These are phyloP conservation scores for Pseudomyrmex dendroicus DNA, from an alignment of 1,140 invertebrate genomes.

Conservation along the genomic window DNA sequence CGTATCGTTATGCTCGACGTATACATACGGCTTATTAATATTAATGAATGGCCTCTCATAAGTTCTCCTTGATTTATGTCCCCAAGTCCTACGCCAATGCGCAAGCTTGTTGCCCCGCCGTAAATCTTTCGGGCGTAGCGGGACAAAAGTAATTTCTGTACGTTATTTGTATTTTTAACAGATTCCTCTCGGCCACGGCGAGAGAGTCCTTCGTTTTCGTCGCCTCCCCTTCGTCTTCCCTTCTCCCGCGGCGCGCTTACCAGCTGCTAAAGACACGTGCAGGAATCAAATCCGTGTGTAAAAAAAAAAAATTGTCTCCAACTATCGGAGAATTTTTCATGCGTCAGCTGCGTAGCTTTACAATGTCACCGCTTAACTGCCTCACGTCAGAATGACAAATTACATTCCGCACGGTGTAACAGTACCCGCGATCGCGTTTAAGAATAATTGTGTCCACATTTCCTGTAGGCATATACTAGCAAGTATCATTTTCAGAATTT, in stretches of 20 bases:
- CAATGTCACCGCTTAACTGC: not conserved
- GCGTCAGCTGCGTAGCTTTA: not conserved
- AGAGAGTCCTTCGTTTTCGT: slow-evolving; percentile 61
- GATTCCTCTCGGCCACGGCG: slow-evolving; percentile 55
- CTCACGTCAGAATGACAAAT: slow-evolving; percentile 25
- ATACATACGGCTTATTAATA: slow-evolving; percentile 84
- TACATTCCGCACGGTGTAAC: not conserved
- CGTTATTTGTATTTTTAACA: slow-evolving; percentile 84
- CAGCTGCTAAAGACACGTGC: slow-evolving; percentile 38
- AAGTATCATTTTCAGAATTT: not conserved
- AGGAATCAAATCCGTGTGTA: slow-evolving; percentile 50
- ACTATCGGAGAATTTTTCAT: slow-evolving; percentile 8
- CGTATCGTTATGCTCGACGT: slow-evolving; percentile 83
- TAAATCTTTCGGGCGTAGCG: slow-evolving; percentile 81
- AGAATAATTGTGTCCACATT: not conserved
- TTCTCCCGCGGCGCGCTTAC: not conserved
- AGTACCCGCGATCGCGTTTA: slow-evolving; percentile 25
- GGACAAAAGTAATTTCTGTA: slow-evolving; percentile 84
- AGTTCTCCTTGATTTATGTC: slow-evolving; percentile 82
- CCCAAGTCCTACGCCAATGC: slow-evolving; percentile 80
- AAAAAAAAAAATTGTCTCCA: slow-evolving; percentile 3
- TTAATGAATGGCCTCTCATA: slow-evolving; percentile 83
- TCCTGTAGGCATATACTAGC: not conserved
- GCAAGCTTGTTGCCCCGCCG: slow-evolving; percentile 82
- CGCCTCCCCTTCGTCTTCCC: slow-evolving; percentile 15